These are phyloP conservation scores for Myotis findleyi DNA, from an alignment of 2,797 vertebrate genomes.

Conservation along the genomic window DNA sequence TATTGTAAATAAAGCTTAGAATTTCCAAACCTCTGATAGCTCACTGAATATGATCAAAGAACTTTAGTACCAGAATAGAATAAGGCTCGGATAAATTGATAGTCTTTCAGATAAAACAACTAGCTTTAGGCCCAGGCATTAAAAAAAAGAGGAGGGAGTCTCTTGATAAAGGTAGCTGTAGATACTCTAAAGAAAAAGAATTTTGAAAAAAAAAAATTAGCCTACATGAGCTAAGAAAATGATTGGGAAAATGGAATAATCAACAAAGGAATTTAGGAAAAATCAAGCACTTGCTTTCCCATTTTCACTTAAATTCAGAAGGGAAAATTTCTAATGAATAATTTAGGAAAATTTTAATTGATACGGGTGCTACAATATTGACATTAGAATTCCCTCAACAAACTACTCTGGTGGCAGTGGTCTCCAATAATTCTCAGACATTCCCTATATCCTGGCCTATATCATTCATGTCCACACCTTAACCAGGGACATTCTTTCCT, in stretches of 20 bases:
- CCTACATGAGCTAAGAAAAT: not conserved
- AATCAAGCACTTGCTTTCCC: not conserved
- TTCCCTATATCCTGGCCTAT: not conserved
- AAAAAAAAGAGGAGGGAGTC: not conserved
- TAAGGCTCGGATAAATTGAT: not conserved
- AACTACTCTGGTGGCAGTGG: not conserved
- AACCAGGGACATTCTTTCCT: not conserved
- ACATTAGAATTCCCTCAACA: not conserved
- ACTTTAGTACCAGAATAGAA: not conserved
- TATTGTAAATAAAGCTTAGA: not conserved
- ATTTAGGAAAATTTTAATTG: not conserved
- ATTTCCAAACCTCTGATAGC: not conserved
- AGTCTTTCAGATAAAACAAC: not conserved
- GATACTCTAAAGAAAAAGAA: not conserved
- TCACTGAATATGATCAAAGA: not conserved
- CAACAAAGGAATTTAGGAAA: not conserved
- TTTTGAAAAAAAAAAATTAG: not conserved
- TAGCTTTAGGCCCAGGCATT: not conserved
- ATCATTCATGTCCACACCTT: not conserved
- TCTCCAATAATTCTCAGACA: not conserved
- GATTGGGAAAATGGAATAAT: not conserved
- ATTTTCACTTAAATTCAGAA: not conserved
- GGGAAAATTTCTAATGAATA: not conserved
- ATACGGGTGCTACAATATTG: not conserved
- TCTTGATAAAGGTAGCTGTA: not conserved